Conservation (phyloP, 2,888 invertebrate genomes). For the Aquatica leii region DNA sequence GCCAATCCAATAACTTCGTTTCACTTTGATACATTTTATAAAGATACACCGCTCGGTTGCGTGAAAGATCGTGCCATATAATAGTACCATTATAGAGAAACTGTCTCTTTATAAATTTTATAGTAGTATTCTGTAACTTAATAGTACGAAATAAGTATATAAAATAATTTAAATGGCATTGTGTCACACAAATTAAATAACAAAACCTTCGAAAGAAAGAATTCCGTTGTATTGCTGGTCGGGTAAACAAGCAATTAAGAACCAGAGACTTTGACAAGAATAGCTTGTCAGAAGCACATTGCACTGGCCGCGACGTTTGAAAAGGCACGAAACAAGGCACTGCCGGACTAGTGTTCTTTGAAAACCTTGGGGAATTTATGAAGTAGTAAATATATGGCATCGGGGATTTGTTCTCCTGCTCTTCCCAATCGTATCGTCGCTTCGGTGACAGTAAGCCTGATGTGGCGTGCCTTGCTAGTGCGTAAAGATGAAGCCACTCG, state of each 20-base stretch:
- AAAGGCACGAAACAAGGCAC: slow-evolving; percentile 46
- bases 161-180: slow-evolving; percentile 39
- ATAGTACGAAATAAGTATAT: slow-evolving; percentile 20
- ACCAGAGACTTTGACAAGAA: slow-evolving; percentile 54
- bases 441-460: slow-evolving; percentile 34
- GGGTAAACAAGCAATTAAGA: slow-evolving; percentile 55
- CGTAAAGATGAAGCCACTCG: slow-evolving; percentile 32
- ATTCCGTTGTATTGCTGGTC: slow-evolving; percentile 49
- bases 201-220: slow-evolving; percentile 47
- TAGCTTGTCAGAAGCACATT: slow-evolving; percentile 53
- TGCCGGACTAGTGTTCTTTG: slow-evolving; percentile 43
- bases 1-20: slow-evolving; percentile 42
- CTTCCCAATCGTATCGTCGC: slow-evolving; percentile 28
- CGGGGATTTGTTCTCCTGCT: slow-evolving; percentile 22
- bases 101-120: slow-evolving; percentile 25
- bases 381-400: slow-evolving; percentile 52
- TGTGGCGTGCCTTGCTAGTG: slow-evolving; percentile 28
- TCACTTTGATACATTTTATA: slow-evolving; percentile 40
- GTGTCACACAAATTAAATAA: slow-evolving; percentile 45
- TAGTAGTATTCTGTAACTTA: slow-evolving; percentile 23
- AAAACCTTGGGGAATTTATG: slow-evolving; percentile 48
- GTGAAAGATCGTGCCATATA: slow-evolving; percentile 34
- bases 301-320: slow-evolving; percentile 51
- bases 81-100: slow-evolving; percentile 38
- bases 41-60: slow-evolving; percentile 39